Evolutionary conservation across 2,888 invertebrate species (phyloP).

Genomic region (Amphipoea oculea): DNA sequence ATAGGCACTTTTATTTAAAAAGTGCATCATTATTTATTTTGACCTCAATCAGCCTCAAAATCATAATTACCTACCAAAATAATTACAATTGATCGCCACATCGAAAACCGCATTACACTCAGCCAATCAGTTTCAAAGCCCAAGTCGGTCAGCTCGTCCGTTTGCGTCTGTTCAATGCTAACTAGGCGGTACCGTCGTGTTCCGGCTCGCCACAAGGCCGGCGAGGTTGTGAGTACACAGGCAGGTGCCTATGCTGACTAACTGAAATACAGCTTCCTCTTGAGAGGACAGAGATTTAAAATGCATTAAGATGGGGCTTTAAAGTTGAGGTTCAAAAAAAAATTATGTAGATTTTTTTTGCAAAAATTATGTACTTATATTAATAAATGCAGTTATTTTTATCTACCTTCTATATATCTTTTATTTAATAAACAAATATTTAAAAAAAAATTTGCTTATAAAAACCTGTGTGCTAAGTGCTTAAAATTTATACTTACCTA

Average conservation of each 20-base stretch:
- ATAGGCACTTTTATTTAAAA: not conserved
- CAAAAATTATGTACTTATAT: not conserved
- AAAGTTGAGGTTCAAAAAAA: not conserved
- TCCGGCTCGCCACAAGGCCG: slow-evolving; percentile 66
- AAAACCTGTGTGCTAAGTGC: not conserved
- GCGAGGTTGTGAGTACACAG: slow-evolving; percentile 30
- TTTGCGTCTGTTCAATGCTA: slow-evolving; percentile 66
- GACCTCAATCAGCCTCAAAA: not conserved
- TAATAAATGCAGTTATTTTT: not conserved
- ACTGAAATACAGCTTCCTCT: slow-evolving; percentile 47
- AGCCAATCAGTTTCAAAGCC: slow-evolving; percentile 9
- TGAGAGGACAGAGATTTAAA: slow-evolving; percentile 39
- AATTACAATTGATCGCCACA: slow-evolving; percentile 2
- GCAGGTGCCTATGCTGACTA: slow-evolving; percentile 69
- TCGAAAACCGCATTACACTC: slow-evolving; percentile 25
- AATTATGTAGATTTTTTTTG: not conserved
- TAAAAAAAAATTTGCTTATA: not conserved
- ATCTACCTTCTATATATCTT: not conserved
- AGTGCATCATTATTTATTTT: not conserved
- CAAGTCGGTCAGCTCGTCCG: slow-evolving; percentile 28
- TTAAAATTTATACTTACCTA: not conserved
- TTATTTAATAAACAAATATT: not conserved
- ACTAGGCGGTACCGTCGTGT: slow-evolving; percentile 58
- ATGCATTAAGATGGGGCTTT: not conserved
- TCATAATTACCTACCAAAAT: not conserved